These are phyloP conservation scores for Labrus mixtus DNA, from an alignment of 2,113 vertebrate species.

Conservation along the genomic window DNA sequence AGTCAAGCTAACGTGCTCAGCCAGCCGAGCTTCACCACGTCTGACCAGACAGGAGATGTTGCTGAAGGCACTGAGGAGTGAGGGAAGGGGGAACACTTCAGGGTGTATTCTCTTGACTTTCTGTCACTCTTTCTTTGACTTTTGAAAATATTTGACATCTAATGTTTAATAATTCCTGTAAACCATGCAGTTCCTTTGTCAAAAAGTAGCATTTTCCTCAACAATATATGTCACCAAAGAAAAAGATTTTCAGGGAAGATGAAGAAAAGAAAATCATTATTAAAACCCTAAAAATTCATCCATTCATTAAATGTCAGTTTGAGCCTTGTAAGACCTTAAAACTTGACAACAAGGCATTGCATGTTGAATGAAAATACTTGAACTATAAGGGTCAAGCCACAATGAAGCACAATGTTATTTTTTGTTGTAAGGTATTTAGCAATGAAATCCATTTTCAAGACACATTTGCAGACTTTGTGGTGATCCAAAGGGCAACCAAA, in stretches of 20 bases:
- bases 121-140: constrained; percentile 9
- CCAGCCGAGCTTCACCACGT: constrained; percentile 65
- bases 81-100: neutral
- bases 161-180: neutral
- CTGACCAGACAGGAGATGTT: constrained; percentile 49
- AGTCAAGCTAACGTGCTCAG: constrained; percentile 68
- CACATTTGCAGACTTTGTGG: constrained; percentile 3
- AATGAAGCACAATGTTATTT: too few species aligned
- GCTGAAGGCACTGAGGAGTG: constrained; percentile 38
- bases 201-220: neutral
- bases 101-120: constrained; percentile 14
- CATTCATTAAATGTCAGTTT: neutral
- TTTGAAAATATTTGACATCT: neutral
- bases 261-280: too few species aligned
- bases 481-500: neutral
- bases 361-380: too few species aligned
- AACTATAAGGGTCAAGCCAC: too few species aligned
- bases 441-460: neutral
- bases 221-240: neutral
- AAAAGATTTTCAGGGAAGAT: neutral
- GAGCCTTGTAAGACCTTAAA: too few species aligned
- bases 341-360: too few species aligned
- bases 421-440: neutral
- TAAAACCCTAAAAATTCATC: too few species aligned
- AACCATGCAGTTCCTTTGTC: too few species aligned